A percentile compares a stretch with the other conserved stretches of the same genome.
Evolutionary conservation across 2,888 invertebrate species (phyloP).

Genomic region (Ditylenchus weischeri): DNA sequence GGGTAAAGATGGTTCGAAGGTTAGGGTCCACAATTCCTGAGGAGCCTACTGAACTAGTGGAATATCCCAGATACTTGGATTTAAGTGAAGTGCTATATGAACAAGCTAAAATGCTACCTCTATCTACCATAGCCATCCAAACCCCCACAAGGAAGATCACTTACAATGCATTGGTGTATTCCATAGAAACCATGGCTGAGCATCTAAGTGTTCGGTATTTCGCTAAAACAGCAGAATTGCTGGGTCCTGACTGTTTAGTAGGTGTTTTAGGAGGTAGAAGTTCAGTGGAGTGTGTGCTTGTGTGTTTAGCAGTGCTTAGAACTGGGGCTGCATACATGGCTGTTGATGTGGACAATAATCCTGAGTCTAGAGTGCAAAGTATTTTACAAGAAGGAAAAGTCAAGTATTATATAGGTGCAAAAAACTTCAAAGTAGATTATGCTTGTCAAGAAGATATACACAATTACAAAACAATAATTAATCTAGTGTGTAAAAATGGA

Average conservation of each 20-base stretch:
- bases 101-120: not conserved
- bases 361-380: slow-evolving; percentile 72
- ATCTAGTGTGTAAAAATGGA: slow-evolving; percentile 14
- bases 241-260: slow-evolving; percentile 40
- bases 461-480: slow-evolving; percentile 1
- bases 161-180: not conserved
- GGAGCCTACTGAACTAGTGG: not conserved
- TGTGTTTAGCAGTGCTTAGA: slow-evolving; percentile 71
- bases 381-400: slow-evolving; percentile 75
- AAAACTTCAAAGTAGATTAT: not conserved
- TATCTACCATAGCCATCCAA: slow-evolving; percentile 11
- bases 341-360: slow-evolving; percentile 71
- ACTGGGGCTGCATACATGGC: slow-evolving; percentile 81
- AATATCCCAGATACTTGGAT: not conserved
- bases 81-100: not conserved
- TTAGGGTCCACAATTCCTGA: not conserved
- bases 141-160: slow-evolving; percentile 6
- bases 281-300: slow-evolving; percentile 24
- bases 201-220: not conserved
- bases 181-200: not conserved
- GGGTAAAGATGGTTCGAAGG: slow-evolving; percentile 8
- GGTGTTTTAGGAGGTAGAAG: slow-evolving; percentile 28
- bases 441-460: not conserved
- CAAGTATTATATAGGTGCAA: slow-evolving; percentile 11
- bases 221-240: slow-evolving; percentile 20